Evolutionary conservation across 1,140 invertebrate species (phyloP).

Genomic region (Drosophila gunungcola): DNA sequence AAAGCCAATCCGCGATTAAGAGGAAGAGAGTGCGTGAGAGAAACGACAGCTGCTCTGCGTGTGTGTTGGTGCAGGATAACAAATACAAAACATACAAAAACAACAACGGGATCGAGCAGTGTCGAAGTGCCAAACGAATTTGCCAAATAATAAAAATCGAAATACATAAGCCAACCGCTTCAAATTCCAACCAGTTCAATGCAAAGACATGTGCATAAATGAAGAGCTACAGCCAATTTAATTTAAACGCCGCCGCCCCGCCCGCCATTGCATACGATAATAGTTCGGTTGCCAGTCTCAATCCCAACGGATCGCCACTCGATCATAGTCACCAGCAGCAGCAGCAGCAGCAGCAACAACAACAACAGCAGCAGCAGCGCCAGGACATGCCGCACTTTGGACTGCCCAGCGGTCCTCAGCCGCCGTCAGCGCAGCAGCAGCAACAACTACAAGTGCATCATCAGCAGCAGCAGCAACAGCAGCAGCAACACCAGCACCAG

Average conservation of each 20-base stretch:
- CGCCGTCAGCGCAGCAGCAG: slow-evolving; percentile 85
- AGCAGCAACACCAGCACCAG: slow-evolving; percentile 68
- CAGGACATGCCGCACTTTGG: slow-evolving; percentile 84
- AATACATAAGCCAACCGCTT: slow-evolving; percentile 16
- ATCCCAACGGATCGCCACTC: slow-evolving; percentile 32
- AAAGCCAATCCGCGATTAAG: slow-evolving; percentile 53
- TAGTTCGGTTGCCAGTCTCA: slow-evolving; percentile 64
- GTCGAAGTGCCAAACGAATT: slow-evolving; percentile 74
- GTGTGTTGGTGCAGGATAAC: slow-evolving; percentile 66
- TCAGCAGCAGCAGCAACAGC: slow-evolving; percentile 73
- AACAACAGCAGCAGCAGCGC: slow-evolving; percentile 43
- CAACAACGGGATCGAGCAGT: slow-evolving; percentile 46
- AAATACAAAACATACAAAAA: slow-evolving; percentile 48
- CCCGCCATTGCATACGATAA: slow-evolving; percentile 74
- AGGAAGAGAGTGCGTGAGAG: slow-evolving; percentile 66
- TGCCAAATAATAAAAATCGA: slow-evolving; percentile 59
- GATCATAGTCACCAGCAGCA: slow-evolving; percentile 10
- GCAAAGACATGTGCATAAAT: slow-evolving; percentile 77
- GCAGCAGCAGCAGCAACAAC: slow-evolving; percentile 23
- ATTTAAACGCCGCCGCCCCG: slow-evolving; percentile 78
- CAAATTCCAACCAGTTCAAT: slow-evolving; percentile 45
- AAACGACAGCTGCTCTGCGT: slow-evolving; percentile 76
- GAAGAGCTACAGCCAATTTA: slow-evolving; percentile 81
- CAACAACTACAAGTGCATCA: slow-evolving; percentile 75
- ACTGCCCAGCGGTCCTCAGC: slow-evolving; percentile 77